Evolutionary conservation across 2,888 invertebrate genomes (phyloP), one percentile per base, ranked within the genome.

Genomic region (Steinernema carpocapsae): DNA sequence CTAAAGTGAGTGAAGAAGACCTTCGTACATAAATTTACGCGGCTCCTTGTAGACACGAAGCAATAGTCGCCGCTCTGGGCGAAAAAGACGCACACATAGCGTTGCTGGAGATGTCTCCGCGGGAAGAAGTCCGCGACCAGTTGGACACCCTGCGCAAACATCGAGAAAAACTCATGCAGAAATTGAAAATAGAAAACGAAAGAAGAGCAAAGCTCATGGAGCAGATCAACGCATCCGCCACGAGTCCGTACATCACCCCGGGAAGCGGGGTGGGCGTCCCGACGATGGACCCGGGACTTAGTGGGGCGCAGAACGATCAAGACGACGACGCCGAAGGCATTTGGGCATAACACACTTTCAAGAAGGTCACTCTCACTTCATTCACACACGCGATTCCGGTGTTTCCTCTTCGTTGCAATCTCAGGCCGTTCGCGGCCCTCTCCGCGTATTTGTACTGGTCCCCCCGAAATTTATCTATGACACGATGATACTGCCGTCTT

Each of bases 71-170:
- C 76, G 92, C 93, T 2, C 92, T 94, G 77, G 93, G 93, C 85
- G 94, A 94, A 86, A 94, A 94, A 88, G 94, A 95, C 88, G 92
- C 94, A 14, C 93, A 93, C 88, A 91, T 95, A 83, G 94, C 93
- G 0, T 90, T 94, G 78, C 88, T 94, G 75, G 94, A 94, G 88
- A 91, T 93, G 86, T 64, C 64, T 1, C 91, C 92, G 74, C 92
- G 92, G 12, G 91, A 92, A 14, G 72, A 90, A 92, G 78, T 78
- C 91, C 71, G 72, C 22, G 84, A 85, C 17, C 82, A 92, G 88
- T 92, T 91, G 76, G 92, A 92, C 72, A 90, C 90, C 82, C 90
- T 94, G 73, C 92, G 90, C 85, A 89, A 89, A 74, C 93, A 94
- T 84, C 92, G 92, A 86, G 91, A 91, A 77, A 91, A 91, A 88